Conservation (phyloP, 1,140 invertebrate genomes). For the Cotesia typhae region DNA sequence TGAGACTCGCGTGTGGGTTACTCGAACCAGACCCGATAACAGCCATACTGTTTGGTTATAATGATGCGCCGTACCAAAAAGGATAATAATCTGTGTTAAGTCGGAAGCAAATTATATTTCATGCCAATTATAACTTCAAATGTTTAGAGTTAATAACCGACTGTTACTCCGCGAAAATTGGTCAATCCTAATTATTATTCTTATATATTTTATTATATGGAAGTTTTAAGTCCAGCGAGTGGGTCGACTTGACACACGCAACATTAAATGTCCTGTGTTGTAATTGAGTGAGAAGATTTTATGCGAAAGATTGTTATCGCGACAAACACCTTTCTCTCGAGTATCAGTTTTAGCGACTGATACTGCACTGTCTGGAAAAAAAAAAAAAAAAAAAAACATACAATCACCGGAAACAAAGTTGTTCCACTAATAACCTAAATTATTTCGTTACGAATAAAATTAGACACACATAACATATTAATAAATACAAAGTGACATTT, state of each 20-base stretch:
- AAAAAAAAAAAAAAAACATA: background rate
- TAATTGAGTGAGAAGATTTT: constrained; percentile 41
- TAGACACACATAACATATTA: background rate
- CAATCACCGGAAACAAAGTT: background rate
- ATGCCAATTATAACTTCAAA: background rate
- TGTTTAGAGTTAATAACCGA: background rate
- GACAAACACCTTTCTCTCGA: constrained; percentile 27
- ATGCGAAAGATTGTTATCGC: constrained; percentile 27
- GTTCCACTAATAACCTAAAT: too few relatives aligned
- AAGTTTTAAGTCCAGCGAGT: constrained; percentile 9
- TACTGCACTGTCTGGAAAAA: too few relatives aligned
- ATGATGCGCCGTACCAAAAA: constrained; percentile 10
- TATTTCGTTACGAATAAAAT: background rate
- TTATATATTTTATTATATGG: background rate
- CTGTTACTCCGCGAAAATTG: background rate
- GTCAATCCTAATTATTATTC: background rate
- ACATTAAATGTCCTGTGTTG: constrained; percentile 38
- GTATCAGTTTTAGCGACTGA: too few relatives aligned
- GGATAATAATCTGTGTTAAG: constrained; percentile 29
- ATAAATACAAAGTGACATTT: constrained; percentile 9
- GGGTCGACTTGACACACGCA: constrained; percentile 35
- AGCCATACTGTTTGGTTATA: constrained; percentile 20
- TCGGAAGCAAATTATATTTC: constrained; percentile 30
- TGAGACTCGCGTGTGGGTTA: constrained; percentile 14
- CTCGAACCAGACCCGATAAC: constrained; percentile 8